Evolutionary conservation across 2,888 invertebrate species (phyloP).

Genomic region (Ptychoptera contaminata): DNA sequence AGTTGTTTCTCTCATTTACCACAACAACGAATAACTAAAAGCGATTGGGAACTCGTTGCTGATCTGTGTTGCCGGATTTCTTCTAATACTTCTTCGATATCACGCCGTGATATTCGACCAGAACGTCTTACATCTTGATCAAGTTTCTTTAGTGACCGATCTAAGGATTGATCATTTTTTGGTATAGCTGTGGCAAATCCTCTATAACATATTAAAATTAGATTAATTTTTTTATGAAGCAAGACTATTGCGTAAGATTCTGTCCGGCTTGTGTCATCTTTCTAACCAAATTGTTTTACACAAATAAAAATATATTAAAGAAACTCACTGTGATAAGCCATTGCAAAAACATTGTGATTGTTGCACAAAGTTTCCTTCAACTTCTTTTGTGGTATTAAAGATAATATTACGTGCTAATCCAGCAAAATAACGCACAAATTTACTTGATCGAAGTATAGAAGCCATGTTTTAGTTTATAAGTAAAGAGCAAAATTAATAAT

Average conservation of each 20-base stretch:
- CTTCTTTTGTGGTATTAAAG: slow-evolving; percentile 45
- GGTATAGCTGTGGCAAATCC: slow-evolving; percentile 37
- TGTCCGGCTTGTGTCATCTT: slow-evolving; percentile 6
- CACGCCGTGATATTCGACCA: slow-evolving; percentile 56
- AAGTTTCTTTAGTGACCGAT: slow-evolving; percentile 46
- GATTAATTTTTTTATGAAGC: too few relatives aligned
- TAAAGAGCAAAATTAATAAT: too few relatives aligned
- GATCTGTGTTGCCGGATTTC: slow-evolving; percentile 51
- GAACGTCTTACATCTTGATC: slow-evolving; percentile 55
- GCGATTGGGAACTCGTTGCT: slow-evolving; percentile 61
- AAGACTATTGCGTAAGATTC: slow-evolving; percentile 16
- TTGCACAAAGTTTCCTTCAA: slow-evolving; percentile 41
- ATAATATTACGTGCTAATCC: slow-evolving; percentile 54
- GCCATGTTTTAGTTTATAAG: slow-evolving; percentile 18
- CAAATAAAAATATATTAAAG: slow-evolving; percentile 8
- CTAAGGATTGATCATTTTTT: slow-evolving; percentile 44
- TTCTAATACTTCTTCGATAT: slow-evolving; percentile 63
- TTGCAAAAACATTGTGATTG: slow-evolving; percentile 35
- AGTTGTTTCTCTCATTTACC: too few relatives aligned
- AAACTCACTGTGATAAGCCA: slow-evolving; percentile 31
- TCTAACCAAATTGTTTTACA: slow-evolving; percentile 5
- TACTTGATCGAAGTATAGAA: slow-evolving; percentile 44
- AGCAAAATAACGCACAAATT: slow-evolving; percentile 57
- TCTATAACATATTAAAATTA: slow-evolving; percentile 27
- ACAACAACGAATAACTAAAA: slow-evolving; percentile 68